Evolutionary conservation across 2,888 invertebrate species (phyloP).

Genomic region (Ametastegia equiseti): DNA sequence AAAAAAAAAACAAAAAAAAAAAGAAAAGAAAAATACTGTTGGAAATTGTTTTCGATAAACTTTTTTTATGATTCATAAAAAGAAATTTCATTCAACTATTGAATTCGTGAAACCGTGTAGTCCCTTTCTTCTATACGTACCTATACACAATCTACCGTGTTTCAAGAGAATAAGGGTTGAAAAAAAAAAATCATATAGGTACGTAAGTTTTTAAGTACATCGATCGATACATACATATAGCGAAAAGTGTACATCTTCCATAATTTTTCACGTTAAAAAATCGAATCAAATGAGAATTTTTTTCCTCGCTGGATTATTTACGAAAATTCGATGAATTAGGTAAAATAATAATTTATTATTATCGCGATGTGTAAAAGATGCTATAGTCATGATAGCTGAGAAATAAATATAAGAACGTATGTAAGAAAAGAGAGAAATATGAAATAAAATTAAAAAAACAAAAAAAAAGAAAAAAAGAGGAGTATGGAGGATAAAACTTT

Average conservation of each 20-base stretch:
- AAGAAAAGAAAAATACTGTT: neutral
- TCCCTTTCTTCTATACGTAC: constrained; percentile 16
- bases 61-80: constrained; percentile 35
- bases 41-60: constrained; percentile 35
- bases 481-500: neutral
- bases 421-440: constrained; percentile 32
- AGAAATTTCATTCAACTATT: constrained; percentile 32
- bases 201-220: neutral
- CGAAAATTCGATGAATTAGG: neutral
- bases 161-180: neutral
- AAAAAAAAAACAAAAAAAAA: neutral
- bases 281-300: neutral
- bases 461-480: constrained; percentile 1
- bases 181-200: neutral
- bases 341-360: neutral
- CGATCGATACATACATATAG: neutral
- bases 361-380: no score
- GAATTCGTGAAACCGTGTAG: constrained; percentile 21
- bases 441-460: constrained; percentile 45
- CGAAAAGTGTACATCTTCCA: no score
- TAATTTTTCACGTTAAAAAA: neutral
- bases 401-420: neutral
- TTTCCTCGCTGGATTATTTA: no score
- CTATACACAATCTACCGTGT: neutral
- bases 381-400: no score